Percentiles rank a stretch among this genome's conserved stretches.
Conservation (phyloP, 2,113 vertebrate species). For the Xenopus tropicalis region UCB_Xtro_10.0 CM004447.2:13714001-13714500, state of each 20-base stretch:
- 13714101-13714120: constrained; percentile 49
- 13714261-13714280: constrained; percentile 54
- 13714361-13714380: constrained; percentile 49
- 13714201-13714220: constrained; percentile 55
- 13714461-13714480: constrained; percentile 74
- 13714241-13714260: constrained; percentile 62
- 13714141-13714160: constrained; percentile 51
- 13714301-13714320: constrained; percentile 54
- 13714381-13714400: constrained; percentile 51
- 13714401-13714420: constrained; percentile 37
- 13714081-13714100: constrained; percentile 55
- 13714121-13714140: constrained; percentile 58
- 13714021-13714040: constrained; percentile 23
- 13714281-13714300: constrained; percentile 13
- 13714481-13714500: constrained; percentile 80
- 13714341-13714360: constrained; percentile 12
- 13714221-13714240: constrained; percentile 51
- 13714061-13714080: constrained; percentile 52
- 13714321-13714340: constrained; percentile 22
- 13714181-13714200: constrained; percentile 56
- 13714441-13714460: constrained; percentile 57
- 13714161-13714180: constrained; percentile 58
- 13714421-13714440: constrained; percentile 61
- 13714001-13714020: constrained; percentile 11
- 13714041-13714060: constrained; percentile 57